Evolutionary conservation across 2,888 invertebrate species (phyloP).

Genomic region (Endotricha flammealis): DNA sequence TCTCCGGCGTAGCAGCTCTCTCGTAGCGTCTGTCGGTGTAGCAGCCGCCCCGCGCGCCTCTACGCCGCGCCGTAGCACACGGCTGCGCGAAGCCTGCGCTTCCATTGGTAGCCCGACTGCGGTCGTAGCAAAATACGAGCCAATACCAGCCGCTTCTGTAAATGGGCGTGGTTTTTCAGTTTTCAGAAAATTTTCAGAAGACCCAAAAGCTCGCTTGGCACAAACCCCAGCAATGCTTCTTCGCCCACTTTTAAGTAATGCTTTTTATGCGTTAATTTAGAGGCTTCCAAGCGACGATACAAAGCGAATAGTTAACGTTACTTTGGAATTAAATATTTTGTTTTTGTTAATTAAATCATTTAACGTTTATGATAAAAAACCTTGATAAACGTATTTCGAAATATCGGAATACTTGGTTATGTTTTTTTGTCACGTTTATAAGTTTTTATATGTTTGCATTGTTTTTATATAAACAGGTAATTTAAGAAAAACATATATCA

Average conservation of each 20-base stretch:
- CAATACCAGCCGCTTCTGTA: slow-evolving; percentile 58
- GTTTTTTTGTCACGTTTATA: too few relatives aligned
- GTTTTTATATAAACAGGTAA: too few relatives aligned
- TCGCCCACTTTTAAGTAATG: slow-evolving; percentile 33
- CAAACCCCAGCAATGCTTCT: slow-evolving; percentile 44
- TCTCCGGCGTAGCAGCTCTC: slow-evolving; percentile 55
- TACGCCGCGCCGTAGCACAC: slow-evolving; percentile 46
- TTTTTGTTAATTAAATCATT: too few relatives aligned
- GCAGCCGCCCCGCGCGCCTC: slow-evolving; percentile 51
- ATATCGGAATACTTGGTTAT: too few relatives aligned
- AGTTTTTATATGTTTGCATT: too few relatives aligned
- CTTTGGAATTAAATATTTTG: too few relatives aligned
- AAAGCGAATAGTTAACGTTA: too few relatives aligned
- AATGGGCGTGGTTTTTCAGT: slow-evolving; percentile 65
- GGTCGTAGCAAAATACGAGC: slow-evolving; percentile 50
- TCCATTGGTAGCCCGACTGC: slow-evolving; percentile 58
- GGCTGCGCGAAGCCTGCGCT: slow-evolving; percentile 64
- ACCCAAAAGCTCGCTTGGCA: slow-evolving; percentile 46
- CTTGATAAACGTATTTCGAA: too few relatives aligned
- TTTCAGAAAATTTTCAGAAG: slow-evolving; percentile 74
- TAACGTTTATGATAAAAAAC: too few relatives aligned
- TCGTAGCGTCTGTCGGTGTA: slow-evolving; percentile 6
- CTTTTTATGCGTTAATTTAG: slow-evolving; percentile 14
- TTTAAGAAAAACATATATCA: too few relatives aligned
- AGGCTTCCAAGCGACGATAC: too few relatives aligned